phyloP scores from a whole-genome alignment of 2,888 invertebrate genomes.

The Brachypterus glaber region DNA sequence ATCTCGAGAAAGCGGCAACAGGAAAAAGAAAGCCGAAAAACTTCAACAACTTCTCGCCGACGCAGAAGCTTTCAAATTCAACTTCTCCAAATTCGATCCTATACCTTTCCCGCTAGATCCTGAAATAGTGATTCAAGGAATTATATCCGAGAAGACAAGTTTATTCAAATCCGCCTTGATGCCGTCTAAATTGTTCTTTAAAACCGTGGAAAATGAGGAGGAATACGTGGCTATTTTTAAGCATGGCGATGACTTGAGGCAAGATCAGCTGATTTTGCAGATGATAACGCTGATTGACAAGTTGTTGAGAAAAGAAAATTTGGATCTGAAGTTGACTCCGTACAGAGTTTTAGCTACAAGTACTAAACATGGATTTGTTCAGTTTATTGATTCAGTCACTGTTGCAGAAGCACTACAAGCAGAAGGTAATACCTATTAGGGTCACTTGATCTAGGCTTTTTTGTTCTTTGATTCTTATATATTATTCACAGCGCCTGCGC shows the following conservation, averaged over 20 bases:
- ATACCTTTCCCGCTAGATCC: conserved; percentile 94
- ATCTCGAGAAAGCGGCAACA: conserved; percentile 80
- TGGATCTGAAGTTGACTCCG: conserved; percentile 93
- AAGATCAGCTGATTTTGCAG: conserved; percentile 95
- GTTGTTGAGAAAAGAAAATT: conserved; percentile 82
- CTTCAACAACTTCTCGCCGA: conserved; percentile 76
- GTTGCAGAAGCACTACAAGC: conserved; percentile 84
- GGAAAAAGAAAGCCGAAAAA: conserved; percentile 85
- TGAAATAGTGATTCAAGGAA: conserved; percentile 70
- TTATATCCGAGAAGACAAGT: conserved; percentile 79
- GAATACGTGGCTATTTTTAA: conserved; percentile 96
- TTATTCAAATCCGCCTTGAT: conserved; percentile 94
- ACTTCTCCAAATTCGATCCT: conserved; percentile 84
- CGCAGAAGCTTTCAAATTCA: conserved; percentile 70
- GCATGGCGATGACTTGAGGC: conserved; percentile 93
- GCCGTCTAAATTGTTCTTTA: conserved; percentile 87
- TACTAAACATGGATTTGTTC: conserved; percentile 91
- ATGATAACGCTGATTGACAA: conserved; percentile 99
- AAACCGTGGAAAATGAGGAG: conserved; percentile 64
- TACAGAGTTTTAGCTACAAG: conserved; percentile 93
- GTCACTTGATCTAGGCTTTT: too few species aligned
- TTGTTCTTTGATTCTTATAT: too few species aligned
- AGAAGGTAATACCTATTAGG: too few species aligned
- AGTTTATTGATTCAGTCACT: conserved; percentile 87
- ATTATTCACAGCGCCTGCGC: too few species aligned